Conservation (phyloP, 2,797 vertebrate species). For the Melanotaenia nigrans region DNA sequence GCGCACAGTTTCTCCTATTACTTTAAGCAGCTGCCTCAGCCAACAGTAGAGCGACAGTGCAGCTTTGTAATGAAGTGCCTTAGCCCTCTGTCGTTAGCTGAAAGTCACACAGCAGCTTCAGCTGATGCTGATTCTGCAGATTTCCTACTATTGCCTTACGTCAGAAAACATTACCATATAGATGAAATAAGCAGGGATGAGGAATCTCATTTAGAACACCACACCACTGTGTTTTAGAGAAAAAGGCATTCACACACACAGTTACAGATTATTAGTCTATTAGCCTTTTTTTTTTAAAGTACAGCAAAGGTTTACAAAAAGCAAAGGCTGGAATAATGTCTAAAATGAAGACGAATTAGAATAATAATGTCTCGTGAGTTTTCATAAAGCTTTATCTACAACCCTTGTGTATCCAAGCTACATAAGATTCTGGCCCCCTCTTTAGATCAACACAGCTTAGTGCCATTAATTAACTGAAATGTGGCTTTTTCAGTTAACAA, state of each 20-base stretch:
- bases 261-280: constrained; percentile 26
- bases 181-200: constrained; percentile 54
- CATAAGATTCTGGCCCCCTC: constrained; percentile 61
- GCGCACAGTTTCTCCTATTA: constrained; percentile 35
- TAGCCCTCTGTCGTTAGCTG: constrained; percentile 49
- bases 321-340: constrained; percentile 44
- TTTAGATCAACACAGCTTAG: constrained; percentile 50
- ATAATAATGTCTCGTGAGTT: constrained; percentile 58
- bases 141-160: constrained; percentile 38
- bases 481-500: constrained; percentile 58
- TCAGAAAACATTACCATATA: constrained; percentile 64
- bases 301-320: constrained; percentile 28
- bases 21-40: constrained; percentile 37
- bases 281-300: constrained; percentile 38
- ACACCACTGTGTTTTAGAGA: constrained; percentile 11
- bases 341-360: constrained; percentile 56
- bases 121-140: constrained; percentile 64
- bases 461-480: constrained; percentile 58
- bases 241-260: constrained; percentile 17
- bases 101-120: constrained; percentile 64
- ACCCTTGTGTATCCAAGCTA: constrained; percentile 53
- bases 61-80: constrained; percentile 58
- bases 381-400: constrained; percentile 58
- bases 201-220: constrained; percentile 45
- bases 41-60: constrained; percentile 35